phyloP scores from a whole-genome alignment of 1,140 invertebrate species.

The Protaetia brevitarsis region DNA sequence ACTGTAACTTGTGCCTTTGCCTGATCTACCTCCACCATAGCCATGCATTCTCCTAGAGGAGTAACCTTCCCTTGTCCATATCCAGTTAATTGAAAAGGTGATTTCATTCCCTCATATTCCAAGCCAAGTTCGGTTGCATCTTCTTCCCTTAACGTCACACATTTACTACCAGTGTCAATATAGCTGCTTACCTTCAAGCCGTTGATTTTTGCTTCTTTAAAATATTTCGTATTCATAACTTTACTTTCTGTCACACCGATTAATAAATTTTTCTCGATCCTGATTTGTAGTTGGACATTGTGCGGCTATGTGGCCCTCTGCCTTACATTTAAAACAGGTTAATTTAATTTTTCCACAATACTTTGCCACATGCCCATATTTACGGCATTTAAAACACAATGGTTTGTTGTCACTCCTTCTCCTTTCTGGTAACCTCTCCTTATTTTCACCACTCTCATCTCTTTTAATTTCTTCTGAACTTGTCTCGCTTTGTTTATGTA shows the following conservation, averaged over 20 bases:
- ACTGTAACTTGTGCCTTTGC: background rate
- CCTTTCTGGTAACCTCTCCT: background rate
- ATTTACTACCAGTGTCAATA: background rate
- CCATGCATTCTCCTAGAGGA: background rate
- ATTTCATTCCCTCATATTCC: background rate
- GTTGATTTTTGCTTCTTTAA: no score
- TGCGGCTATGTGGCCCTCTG: no score
- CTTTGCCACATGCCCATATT: background rate
- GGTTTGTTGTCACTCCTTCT: background rate
- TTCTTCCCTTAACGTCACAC: background rate
- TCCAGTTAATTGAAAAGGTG: background rate
- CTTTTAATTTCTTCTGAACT: background rate
- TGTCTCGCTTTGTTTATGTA: background rate
- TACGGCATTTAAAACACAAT: background rate
- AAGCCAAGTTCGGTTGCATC: background rate
- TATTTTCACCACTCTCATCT: background rate
- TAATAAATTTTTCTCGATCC: no score
- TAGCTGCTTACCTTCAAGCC: no score
- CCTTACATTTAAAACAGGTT: background rate
- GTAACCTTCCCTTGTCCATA: background rate
- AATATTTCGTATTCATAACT: no score
- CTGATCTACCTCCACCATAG: background rate
- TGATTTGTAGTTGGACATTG: no score
- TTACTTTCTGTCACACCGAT: no score
- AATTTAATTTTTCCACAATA: background rate